phyloP scores from a whole-genome alignment of 2,888 invertebrate genomes.

The Drosophila imparisetae region DNA sequence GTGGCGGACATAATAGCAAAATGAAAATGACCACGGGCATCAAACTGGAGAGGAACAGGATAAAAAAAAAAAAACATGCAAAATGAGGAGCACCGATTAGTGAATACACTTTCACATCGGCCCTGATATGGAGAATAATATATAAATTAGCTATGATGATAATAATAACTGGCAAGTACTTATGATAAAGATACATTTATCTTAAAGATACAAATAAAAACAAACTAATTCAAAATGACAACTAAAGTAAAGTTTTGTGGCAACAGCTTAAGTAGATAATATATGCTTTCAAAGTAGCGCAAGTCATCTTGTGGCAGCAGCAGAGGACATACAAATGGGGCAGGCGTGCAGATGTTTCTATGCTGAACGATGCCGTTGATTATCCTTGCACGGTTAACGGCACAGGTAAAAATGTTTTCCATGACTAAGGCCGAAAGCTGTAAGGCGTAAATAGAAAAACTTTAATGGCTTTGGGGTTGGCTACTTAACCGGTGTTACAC shows the following conservation, averaged over 20 bases:
- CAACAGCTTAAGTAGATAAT: neutral
- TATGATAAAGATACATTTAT: neutral
- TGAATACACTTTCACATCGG: neutral
- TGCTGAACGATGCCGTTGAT: conserved; percentile 42
- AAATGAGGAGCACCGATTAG: neutral
- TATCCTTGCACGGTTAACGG: conserved; percentile 46
- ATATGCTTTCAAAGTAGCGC: neutral
- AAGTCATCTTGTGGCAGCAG: neutral
- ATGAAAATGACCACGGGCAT: conserved; percentile 9
- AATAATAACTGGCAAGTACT: neutral
- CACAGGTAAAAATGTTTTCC: conserved; percentile 39
- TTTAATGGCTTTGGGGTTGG: conserved; percentile 45
- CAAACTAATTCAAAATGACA: neutral
- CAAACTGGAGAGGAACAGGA: neutral
- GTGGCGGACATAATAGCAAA: conserved; percentile 27
- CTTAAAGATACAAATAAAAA: neutral
- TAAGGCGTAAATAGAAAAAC: conserved; percentile 55
- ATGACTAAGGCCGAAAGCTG: conserved; percentile 42
- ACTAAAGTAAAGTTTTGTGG: neutral
- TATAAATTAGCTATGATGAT: neutral
- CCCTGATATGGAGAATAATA: neutral
- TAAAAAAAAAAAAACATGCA: conserved; percentile 5
- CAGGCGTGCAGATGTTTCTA: conserved; percentile 23
- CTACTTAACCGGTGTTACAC: conserved; percentile 68
- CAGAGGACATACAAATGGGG: conserved; percentile 26